Evolutionary conservation across 1,140 invertebrate genomes (phyloP), one percentile per base, ranked within the genome.

Genomic region (Atopsyche davidsoni): DNA sequence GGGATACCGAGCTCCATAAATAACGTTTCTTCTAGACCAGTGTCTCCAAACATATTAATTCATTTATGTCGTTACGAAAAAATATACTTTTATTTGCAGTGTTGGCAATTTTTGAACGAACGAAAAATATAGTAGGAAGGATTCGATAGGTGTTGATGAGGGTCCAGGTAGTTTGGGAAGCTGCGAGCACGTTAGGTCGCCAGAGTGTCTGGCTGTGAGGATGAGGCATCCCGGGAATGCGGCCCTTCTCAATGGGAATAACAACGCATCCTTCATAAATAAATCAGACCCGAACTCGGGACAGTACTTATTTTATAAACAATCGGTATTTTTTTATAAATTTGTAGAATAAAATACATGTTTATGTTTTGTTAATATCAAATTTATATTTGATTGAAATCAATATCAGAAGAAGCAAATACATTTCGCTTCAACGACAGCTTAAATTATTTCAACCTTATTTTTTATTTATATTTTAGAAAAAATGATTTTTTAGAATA

Each of bases 261-360:
- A 48, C 46, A 41, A 39, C 46, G 16, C 54, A 56, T 56, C 54
- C 54, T 56, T 56, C 49, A 56, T 56, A 56, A 56, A 56, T 47
- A 23, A 14, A 21, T 51, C 54, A 56, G 54, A 34, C 25, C 28
- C n/a, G 44, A n/a, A 53, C 35, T 35, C 6, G 44, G 34, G 6
- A 28, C 7, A 28, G 13, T 28, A 28, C 13, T 28, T 9, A 28
- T 9, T 28, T 28, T 28, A 28, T 28, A 9, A 28, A n/a, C n/a
- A 9, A n/a, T 31, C 25, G 7, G 25, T 31, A 9, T 31, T 31
- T 31, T 31, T 9, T n/a, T 31, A n/a, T n/a, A 31, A 9, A 31
- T n/a, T n/a, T 31, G 7, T 31, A 31, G 25, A 7, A 31, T 31
- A 9, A 31, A 7, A 31, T 31, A 31, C 7, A n/a, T n/a, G n/a